Conservation (phyloP, 2,113 vertebrate genomes). For the Cyrtonyx montezumae region DNA sequence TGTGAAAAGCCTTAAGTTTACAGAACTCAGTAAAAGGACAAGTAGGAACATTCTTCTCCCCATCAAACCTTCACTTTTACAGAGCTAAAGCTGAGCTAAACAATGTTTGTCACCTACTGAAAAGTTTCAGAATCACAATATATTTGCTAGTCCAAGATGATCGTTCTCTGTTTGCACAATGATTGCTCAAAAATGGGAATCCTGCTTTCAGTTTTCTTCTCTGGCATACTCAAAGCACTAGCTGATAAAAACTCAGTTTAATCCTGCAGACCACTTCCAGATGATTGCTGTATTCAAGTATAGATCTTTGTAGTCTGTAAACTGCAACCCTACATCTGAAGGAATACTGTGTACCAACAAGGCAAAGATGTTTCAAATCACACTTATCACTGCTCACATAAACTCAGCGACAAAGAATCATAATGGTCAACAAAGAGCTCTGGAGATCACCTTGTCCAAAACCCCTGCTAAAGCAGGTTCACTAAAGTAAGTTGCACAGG, state of each 20-base stretch:
- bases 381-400: neutral
- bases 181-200: neutral
- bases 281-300: neutral
- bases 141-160: neutral
- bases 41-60: neutral
- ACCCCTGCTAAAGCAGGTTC: too few relatives aligned
- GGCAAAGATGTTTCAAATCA: neutral
- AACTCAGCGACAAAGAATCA: neutral
- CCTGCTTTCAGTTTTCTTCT: accelerated
- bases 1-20: neutral
- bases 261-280: neutral
- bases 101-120: neutral
- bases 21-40: neutral
- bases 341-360: neutral
- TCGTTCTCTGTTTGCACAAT: neutral
- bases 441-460: too few relatives aligned
- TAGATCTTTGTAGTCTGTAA: neutral
- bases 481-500: too few relatives aligned
- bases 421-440: too few relatives aligned
- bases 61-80: neutral
- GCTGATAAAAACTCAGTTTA: neutral
- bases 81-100: neutral
- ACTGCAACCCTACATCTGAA: neutral
- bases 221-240: neutral
- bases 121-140: neutral